phyloP scores from a whole-genome alignment of 2,797 vertebrate species.

The Periparus ater region DNA sequence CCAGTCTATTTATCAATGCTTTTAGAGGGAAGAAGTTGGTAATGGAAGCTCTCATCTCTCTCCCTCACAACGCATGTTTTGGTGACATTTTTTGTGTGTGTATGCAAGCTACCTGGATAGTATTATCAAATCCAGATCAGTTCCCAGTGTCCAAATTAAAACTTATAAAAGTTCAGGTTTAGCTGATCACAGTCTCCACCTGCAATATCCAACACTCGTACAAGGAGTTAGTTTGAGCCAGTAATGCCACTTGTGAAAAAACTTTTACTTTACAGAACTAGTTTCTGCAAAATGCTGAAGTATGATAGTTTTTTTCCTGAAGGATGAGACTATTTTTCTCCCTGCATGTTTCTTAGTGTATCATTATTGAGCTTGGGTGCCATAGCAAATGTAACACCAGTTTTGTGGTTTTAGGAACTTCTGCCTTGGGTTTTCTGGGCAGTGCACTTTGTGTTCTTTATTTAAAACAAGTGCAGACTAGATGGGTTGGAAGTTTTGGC shows the following conservation, averaged over 20 bases:
- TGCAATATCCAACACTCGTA: not conserved
- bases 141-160: not conserved
- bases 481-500: not conserved
- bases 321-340: not conserved
- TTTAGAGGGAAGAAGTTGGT: not conserved
- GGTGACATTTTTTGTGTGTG: not conserved
- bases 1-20: not conserved
- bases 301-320: not conserved
- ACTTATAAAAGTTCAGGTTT: not conserved
- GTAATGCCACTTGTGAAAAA: not conserved
- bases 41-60: not conserved
- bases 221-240: not conserved
- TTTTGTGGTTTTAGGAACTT: not conserved
- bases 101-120: not conserved
- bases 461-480: not conserved
- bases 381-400: not conserved
- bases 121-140: not conserved
- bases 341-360: not conserved
- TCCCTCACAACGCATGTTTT: not conserved
- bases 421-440: not conserved
- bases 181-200: not conserved
- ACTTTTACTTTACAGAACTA: not conserved
- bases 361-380: not conserved
- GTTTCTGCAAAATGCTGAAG: not conserved
- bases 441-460: not conserved